Conservation (phyloP, 2,888 invertebrate species). For the Iphiclides podalirius region DNA sequence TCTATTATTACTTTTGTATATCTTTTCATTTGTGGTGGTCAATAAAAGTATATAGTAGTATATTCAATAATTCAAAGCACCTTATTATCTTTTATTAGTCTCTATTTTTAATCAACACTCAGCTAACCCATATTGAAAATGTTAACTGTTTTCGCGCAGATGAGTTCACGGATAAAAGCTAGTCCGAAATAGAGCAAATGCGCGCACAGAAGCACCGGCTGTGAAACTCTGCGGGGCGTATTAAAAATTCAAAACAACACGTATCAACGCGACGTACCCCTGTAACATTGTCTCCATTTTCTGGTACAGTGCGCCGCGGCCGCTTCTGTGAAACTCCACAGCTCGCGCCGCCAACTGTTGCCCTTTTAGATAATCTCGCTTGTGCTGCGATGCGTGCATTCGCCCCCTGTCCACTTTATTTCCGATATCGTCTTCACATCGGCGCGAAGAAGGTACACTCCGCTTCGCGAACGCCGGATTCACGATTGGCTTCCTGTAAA, state of each 20-base stretch:
- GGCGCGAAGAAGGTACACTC: slow-evolving; percentile 46
- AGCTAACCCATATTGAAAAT: neutral
- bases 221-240: neutral
- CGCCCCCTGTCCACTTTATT: slow-evolving; percentile 49
- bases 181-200: neutral
- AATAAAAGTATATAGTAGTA: too few species aligned
- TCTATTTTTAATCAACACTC: too few species aligned
- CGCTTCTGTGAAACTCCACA: slow-evolving; percentile 81
- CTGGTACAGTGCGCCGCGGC: slow-evolving; percentile 81
- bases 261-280: slow-evolving; percentile 63
- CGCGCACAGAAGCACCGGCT: neutral
- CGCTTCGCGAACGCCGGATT: slow-evolving; percentile 76
- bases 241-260: slow-evolving; percentile 8
- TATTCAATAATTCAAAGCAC: too few species aligned
- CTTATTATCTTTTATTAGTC: too few species aligned
- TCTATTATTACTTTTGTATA: too few species aligned
- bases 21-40: too few species aligned
- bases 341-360: slow-evolving; percentile 45
- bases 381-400: slow-evolving; percentile 65
- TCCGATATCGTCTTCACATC: slow-evolving; percentile 40
- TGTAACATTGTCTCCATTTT: slow-evolving; percentile 83
- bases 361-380: slow-evolving; percentile 59
- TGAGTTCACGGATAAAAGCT: neutral
- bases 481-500: slow-evolving; percentile 64
- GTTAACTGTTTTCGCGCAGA: too few species aligned